Evolutionary conservation across 2,888 invertebrate species (phyloP).

Genomic region (Callyntrura guangdongensis): DNA sequence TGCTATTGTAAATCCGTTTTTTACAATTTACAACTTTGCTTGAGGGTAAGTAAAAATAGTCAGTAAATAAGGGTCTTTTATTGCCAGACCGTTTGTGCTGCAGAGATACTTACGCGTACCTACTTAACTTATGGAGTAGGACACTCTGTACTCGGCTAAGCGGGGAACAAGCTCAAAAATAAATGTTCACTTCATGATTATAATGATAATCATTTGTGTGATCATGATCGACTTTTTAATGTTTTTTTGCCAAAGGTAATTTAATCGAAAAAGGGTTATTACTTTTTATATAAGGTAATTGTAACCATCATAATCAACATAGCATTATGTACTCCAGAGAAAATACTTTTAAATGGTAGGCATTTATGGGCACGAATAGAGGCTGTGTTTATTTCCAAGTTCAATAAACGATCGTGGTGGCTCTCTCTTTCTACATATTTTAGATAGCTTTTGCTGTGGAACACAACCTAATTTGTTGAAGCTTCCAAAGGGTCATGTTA

Average conservation of each 20-base stretch:
- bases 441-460: too few species aligned
- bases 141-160: too few species aligned
- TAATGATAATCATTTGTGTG: background rate
- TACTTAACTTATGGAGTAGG: background rate
- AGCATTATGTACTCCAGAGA: background rate
- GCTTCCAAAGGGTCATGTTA: background rate
- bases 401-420: slow-evolving; percentile 39
- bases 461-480: too few species aligned
- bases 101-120: background rate
- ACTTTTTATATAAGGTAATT: slow-evolving; percentile 65
- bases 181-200: slow-evolving; percentile 14
- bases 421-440: background rate
- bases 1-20: slow-evolving; percentile 47
- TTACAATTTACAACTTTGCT: slow-evolving; percentile 55
- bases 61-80: slow-evolving; percentile 33
- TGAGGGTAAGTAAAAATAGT: slow-evolving; percentile 12
- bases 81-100: background rate
- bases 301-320: slow-evolving; percentile 59
- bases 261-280: slow-evolving; percentile 67
- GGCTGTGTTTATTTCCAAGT: background rate
- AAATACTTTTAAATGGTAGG: background rate
- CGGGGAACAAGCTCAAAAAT: background rate
- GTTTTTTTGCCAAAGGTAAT: slow-evolving; percentile 61
- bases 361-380: background rate
- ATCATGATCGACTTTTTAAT: slow-evolving; percentile 15